phyloP scores from a whole-genome alignment of 2,888 invertebrate species.

The Epistrophe grossulariae region DNA sequence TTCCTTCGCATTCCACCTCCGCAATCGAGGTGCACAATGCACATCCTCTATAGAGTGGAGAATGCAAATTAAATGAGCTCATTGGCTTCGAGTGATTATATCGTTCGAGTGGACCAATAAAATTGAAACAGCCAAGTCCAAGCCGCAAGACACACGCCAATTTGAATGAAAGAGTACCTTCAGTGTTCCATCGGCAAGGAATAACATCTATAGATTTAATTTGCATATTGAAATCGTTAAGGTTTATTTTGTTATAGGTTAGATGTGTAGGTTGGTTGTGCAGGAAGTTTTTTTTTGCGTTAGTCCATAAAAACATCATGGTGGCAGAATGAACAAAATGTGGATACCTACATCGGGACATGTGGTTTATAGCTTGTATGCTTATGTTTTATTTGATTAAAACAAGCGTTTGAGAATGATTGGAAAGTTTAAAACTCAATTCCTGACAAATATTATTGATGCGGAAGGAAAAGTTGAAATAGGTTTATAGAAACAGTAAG shows the following conservation, averaged over 20 bases:
- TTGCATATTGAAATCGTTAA: conserved; percentile 34
- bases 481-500: background rate
- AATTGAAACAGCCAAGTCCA: conserved; percentile 36
- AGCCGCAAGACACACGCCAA: conserved; percentile 53
- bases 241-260: background rate
- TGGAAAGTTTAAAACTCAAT: conserved; percentile 24
- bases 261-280: background rate
- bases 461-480: conserved; percentile 1
- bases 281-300: background rate
- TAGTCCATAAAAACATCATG: conserved; percentile 11
- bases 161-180: conserved; percentile 14
- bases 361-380: conserved; percentile 12
- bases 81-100: conserved; percentile 53
- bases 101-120: conserved; percentile 49
- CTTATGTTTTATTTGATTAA: conserved; percentile 3
- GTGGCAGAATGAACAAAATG: conserved; percentile 13
- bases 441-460: conserved; percentile 7
- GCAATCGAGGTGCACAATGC: background rate
- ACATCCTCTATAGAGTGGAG: conserved; percentile 20
- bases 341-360: conserved; percentile 1
- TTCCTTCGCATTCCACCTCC: conserved; percentile 4
- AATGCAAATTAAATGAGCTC: conserved; percentile 50
- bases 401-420: conserved; percentile 9
- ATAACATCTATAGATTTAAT: conserved; percentile 17
- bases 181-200: conserved; percentile 4